Conservation (phyloP, 2,888 invertebrate species). For the Prionchulus punctatus region DNA sequence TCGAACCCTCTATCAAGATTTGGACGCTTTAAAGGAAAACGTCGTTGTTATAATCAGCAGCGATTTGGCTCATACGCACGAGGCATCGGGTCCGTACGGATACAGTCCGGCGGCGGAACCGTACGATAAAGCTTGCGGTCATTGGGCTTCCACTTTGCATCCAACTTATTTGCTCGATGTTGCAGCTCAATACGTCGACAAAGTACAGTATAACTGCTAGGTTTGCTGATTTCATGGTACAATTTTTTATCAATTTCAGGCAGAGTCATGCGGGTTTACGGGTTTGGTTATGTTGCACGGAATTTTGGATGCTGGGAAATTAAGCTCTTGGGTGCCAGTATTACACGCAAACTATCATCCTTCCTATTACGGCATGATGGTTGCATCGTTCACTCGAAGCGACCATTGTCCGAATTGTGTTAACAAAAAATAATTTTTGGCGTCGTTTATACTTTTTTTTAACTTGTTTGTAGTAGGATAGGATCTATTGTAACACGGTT, state of each 20-base stretch:
- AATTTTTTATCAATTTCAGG: too few relatives aligned
- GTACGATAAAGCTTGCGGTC: conserved; percentile 13
- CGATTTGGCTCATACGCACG: conserved; percentile 15
- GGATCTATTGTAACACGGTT: too few relatives aligned
- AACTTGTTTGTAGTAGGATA: too few relatives aligned
- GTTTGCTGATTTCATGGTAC: background rate
- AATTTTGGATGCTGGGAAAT: conserved; percentile 6
- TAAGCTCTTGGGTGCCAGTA: conserved; percentile 11
- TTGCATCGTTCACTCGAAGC: conserved; percentile 9
- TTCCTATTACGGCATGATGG: conserved; percentile 14
- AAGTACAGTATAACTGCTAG: conserved; percentile 3
- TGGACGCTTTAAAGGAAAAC: conserved; percentile 9
- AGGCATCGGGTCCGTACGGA: conserved; percentile 14
- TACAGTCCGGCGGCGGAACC: conserved; percentile 14
- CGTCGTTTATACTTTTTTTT: too few relatives aligned
- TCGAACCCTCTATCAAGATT: conserved; percentile 7
- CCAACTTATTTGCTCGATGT: conserved; percentile 9
- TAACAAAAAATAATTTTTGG: too few relatives aligned
- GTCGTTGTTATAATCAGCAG: conserved; percentile 13
- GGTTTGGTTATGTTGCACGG: conserved; percentile 13
- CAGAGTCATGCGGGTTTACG: conserved; percentile 12
- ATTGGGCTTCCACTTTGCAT: conserved; percentile 12
- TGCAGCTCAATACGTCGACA: conserved; percentile 9
- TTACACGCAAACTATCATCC: conserved; percentile 12
- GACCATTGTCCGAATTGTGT: too few relatives aligned